Evolutionary conservation across 2,888 invertebrate genomes (phyloP).

Genomic region (Molorchus minor): DNA sequence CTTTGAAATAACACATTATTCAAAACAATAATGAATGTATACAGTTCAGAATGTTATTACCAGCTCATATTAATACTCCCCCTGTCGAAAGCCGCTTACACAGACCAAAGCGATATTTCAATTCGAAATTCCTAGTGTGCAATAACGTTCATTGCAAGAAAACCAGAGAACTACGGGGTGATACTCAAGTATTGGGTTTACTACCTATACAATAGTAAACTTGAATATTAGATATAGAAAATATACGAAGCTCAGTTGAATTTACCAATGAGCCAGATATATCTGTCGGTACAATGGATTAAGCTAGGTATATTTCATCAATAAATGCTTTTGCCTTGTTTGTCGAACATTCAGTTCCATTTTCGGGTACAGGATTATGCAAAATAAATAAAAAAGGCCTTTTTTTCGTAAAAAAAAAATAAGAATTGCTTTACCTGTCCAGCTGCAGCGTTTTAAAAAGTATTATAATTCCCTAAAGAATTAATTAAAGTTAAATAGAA

Average conservation of each 20-base stretch:
- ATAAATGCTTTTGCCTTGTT: neutral
- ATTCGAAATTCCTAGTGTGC: conserved; percentile 15
- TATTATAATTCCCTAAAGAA: neutral
- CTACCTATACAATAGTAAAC: neutral
- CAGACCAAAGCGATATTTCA: conserved; percentile 17
- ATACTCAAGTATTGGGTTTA: no score
- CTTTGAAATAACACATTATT: conserved; percentile 2
- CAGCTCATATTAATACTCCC: conserved; percentile 3
- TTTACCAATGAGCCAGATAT: neutral
- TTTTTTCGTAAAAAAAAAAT: neutral
- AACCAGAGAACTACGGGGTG: neutral
- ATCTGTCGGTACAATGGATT: neutral
- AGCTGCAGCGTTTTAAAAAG: neutral
- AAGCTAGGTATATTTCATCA: neutral
- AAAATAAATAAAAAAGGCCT: neutral
- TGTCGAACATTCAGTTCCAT: neutral
- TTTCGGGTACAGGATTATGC: neutral
- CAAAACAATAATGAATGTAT: conserved; percentile 7
- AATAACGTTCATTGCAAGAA: conserved; percentile 14
- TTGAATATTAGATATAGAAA: neutral
- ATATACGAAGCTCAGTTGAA: neutral
- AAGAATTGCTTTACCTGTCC: no score
- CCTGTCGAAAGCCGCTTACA: conserved; percentile 3
- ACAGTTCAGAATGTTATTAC: conserved; percentile 3
- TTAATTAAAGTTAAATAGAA: neutral